Conservation (phyloP, 2,888 invertebrate genomes). For the Heliconius charithonia region DNA sequence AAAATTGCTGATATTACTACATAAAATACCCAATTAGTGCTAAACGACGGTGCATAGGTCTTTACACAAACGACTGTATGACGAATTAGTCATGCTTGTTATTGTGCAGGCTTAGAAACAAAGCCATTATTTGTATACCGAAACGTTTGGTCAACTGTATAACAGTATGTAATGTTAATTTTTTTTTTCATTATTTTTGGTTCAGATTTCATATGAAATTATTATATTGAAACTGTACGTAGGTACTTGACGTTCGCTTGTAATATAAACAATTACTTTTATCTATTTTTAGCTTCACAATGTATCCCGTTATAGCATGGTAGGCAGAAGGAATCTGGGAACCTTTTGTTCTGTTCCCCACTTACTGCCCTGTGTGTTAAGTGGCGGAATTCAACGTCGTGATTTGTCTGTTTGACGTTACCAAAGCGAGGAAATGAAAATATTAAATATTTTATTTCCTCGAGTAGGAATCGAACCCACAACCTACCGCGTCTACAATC, state of each 20-base stretch:
- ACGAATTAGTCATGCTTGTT: constrained; percentile 17
- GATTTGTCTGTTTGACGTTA: too few relatives aligned
- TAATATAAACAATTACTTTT: too few relatives aligned
- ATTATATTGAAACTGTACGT: too few relatives aligned
- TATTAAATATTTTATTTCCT: neutral
- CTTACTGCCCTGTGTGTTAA: neutral
- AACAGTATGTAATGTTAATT: neutral
- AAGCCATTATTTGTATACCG: neutral
- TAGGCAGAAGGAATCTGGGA: neutral
- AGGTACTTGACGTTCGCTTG: too few relatives aligned
- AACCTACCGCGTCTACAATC: neutral
- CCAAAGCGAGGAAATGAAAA: neutral
- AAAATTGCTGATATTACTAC: neutral
- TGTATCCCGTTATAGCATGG: neutral
- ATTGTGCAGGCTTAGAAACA: constrained; percentile 2
- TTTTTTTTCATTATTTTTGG: neutral
- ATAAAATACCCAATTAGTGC: constrained; percentile 10
- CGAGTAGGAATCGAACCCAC: neutral
- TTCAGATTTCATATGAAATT: too few relatives aligned
- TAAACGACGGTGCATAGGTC: constrained; percentile 17
- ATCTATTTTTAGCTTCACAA: too few relatives aligned
- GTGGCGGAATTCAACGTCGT: neutral
- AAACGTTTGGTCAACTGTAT: neutral
- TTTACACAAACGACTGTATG: neutral
- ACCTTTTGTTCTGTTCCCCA: neutral